Conservation (phyloP, 2,113 vertebrate genomes). For the Malurus alboscapulatus region DNA sequence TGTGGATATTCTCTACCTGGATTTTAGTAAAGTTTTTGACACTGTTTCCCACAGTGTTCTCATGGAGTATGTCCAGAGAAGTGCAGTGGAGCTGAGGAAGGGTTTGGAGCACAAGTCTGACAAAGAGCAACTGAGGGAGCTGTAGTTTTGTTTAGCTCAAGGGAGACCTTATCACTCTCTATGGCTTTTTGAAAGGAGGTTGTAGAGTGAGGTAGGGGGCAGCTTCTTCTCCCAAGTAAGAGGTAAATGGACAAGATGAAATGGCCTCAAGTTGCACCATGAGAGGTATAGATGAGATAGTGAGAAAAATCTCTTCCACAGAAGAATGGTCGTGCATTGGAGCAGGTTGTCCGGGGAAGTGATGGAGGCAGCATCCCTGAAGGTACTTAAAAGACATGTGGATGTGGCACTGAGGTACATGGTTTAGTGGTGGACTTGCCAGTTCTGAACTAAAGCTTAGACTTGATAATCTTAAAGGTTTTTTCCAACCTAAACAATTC, state of each 20-base stretch:
- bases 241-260: background rate
- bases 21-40: background rate
- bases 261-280: background rate
- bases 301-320: background rate
- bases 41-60: background rate
- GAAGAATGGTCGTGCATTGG: background rate
- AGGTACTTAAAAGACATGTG: background rate
- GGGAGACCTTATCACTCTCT: background rate
- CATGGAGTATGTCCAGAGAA: rapidly evolving
- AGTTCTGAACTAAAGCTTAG: background rate
- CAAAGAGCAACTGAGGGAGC: background rate
- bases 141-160: rapidly evolving
- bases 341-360: background rate
- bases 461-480: background rate
- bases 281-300: background rate
- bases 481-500: background rate
- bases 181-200: background rate
- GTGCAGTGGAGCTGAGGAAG: background rate
- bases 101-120: background rate
- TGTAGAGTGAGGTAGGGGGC: background rate
- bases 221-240: background rate
- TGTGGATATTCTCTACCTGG: background rate
- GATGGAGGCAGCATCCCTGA: background rate
- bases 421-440: background rate
- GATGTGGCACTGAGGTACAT: background rate